phyloP scores from a whole-genome alignment of 2,113 vertebrate genomes.

The Dromiciops gliroides region DNA sequence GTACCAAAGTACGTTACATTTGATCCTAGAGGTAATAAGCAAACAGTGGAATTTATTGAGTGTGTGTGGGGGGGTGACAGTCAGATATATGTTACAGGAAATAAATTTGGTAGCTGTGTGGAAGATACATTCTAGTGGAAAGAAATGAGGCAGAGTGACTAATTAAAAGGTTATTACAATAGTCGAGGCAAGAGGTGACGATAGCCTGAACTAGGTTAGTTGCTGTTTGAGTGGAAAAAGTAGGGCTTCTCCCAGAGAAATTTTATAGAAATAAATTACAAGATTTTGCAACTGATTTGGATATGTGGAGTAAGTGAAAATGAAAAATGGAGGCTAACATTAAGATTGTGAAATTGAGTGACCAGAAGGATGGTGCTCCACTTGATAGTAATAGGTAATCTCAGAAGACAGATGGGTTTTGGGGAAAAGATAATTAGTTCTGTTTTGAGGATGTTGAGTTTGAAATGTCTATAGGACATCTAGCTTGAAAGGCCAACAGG shows the following conservation, averaged over 20 bases:
- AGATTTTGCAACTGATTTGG: background rate
- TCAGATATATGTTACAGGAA: background rate
- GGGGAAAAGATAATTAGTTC: background rate
- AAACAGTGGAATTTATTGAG: background rate
- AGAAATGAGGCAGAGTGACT: background rate
- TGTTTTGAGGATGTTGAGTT: background rate
- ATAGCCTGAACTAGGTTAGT: background rate
- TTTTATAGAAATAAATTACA: background rate
- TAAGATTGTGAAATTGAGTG: background rate
- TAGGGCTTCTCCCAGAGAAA: background rate
- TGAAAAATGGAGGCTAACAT: background rate
- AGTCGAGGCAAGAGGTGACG: background rate
- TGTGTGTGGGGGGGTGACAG: background rate
- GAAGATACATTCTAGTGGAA: background rate
- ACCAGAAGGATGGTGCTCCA: background rate
- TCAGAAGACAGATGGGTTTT: background rate
- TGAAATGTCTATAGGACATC: background rate
- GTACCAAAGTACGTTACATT: background rate
- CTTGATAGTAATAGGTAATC: background rate
- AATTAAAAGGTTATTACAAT: background rate
- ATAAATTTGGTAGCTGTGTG: background rate
- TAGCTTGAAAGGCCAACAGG: background rate
- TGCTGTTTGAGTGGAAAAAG: background rate
- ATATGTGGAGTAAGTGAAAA: background rate
- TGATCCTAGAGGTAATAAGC: background rate